Base-by-base conservation (phyloP, 2,113 vertebrate species). In the Budorcas taxicolor region DNA sequence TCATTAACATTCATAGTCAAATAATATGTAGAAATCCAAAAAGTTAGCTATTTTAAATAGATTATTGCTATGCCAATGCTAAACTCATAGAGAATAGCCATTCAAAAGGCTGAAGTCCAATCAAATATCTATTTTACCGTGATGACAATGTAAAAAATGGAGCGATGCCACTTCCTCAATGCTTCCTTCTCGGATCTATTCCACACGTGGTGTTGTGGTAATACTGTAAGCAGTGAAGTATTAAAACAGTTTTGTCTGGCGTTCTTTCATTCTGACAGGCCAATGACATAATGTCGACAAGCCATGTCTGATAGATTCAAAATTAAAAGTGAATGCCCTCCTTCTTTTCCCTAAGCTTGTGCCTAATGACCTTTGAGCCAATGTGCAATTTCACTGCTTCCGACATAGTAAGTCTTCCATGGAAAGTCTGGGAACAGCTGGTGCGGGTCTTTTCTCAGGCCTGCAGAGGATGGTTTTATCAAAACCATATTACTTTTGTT, bases 241-340 rank as follows among this genome's bases (percentile, higher is more conserved):
- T 97, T 98, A 97, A 92, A 96, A 76, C 71, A 94, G 87, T 97
- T 98, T 97, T 97, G 86, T 96, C 21, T 97, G 95, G 84, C 87
- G 27, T 87, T 98, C 90, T 97, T 74, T 98, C 91, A 93, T 97
- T 91, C 67, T 97, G 96, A 82, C 12, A 16, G 25, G 90, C 83
- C 95, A 94, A 27, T 97, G 94, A 97, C 97, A 97, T 96, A 50
- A 94, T 92, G 86, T 87, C 23, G n/a, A 97, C 78, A 90, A 97
- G 95, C 93, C 47, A 25, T 55, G 31, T 96, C 91, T 97, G 94
- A 96, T 67, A 82, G 80, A 95, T 98, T 97, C 87, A 58, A 94
- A 96, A 95, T 91, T 97, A 92, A 96, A 92, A 97, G 83, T 50
- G 55, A 64, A 71, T 71, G 40, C 7, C 15, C 25, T 87, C 85